phyloP scores from a whole-genome alignment of 2,113 vertebrate species.

The Seriola aureovittata region DNA sequence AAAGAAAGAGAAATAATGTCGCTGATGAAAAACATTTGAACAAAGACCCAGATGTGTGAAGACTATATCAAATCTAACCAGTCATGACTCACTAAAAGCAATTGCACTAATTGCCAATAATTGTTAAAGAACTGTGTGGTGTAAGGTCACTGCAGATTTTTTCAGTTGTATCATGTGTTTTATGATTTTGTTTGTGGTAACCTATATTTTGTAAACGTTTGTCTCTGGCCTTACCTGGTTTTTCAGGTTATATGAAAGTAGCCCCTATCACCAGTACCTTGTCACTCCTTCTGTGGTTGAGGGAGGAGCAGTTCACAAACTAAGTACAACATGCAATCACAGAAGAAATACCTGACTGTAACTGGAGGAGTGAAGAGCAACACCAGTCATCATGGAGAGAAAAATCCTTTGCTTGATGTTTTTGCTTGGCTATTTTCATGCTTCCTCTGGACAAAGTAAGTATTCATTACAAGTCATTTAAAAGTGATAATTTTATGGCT shows the following conservation, averaged over 20 bases:
- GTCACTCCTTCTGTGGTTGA: background rate
- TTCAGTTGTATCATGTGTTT: background rate
- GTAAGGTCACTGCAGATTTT: too few species aligned
- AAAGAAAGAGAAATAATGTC: too few species aligned
- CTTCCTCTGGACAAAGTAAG: constrained; percentile 52
- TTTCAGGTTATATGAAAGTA: constrained; percentile 28
- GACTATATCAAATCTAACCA: too few species aligned
- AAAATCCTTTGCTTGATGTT: constrained; percentile 45
- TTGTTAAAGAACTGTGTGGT: background rate
- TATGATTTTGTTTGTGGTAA: background rate
- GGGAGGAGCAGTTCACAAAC: constrained; percentile 36
- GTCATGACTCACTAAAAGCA: background rate
- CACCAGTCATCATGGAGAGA: constrained; percentile 21
- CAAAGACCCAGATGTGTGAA: too few species aligned
- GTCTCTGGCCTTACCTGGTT: background rate
- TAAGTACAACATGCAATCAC: background rate
- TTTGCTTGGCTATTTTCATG: constrained; percentile 51
- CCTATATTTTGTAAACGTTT: background rate
- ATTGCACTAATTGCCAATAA: background rate
- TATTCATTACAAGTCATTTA: background rate
- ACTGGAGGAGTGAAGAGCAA: background rate
- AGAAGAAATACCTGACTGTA: background rate
- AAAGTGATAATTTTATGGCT: background rate
- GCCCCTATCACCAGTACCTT: background rate
- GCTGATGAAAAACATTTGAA: too few species aligned